Conservation (phyloP, 2,797 vertebrate species). For the Crenichthys baileyi region DNA sequence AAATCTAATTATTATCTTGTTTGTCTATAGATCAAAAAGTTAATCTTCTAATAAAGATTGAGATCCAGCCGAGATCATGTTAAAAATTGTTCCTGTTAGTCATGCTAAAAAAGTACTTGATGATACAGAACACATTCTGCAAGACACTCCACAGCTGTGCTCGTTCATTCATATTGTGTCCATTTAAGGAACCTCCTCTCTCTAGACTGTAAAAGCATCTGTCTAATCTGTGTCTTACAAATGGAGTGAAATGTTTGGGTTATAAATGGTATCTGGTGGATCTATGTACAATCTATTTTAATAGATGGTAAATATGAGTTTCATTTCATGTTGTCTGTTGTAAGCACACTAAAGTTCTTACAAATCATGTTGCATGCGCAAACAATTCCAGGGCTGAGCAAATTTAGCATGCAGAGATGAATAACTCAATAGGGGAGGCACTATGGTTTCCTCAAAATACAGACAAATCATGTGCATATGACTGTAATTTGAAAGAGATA, state of each 20-base stretch:
- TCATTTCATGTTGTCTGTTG: conserved; percentile 4
- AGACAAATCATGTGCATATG: conserved; percentile 35
- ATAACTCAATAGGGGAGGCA: conserved; percentile 8
- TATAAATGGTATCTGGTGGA: neutral
- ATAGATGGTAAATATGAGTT: neutral
- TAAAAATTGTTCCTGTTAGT: neutral
- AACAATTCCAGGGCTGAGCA: conserved; percentile 7
- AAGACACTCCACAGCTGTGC: neutral
- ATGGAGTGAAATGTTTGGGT: neutral
- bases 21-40: neutral
- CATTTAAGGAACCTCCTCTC: neutral
- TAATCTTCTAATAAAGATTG: neutral
- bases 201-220: neutral
- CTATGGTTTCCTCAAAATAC: conserved; percentile 21
- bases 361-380: conserved; percentile 2
- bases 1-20: neutral
- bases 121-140: neutral
- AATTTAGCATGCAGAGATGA: conserved; percentile 17
- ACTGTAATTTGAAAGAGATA: conserved; percentile 26
- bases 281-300: neutral
- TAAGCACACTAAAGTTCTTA: conserved; percentile 12
- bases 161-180: neutral
- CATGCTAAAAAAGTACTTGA: neutral
- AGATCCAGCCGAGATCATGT: neutral
- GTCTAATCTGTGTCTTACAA: neutral